phyloP scores from a whole-genome alignment of 2,888 invertebrate species.

The Luperina nickerlii region DNA sequence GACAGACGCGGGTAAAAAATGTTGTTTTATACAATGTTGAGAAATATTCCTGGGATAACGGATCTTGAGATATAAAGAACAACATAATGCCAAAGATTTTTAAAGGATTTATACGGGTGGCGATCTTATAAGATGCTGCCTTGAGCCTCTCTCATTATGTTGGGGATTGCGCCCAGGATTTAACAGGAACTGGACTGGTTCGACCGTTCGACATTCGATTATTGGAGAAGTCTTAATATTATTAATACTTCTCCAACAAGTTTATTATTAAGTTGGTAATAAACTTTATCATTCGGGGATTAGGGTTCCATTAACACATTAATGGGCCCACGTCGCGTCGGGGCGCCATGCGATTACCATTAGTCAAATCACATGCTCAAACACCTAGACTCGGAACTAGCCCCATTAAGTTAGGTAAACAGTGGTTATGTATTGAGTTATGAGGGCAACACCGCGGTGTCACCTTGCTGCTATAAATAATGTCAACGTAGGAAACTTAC shows the following conservation, averaged over 20 bases:
- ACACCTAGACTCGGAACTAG: slow-evolving; percentile 23
- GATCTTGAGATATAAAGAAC: slow-evolving; percentile 14
- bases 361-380: slow-evolving; percentile 4
- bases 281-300: neutral
- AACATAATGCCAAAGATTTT: slow-evolving; percentile 17
- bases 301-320: neutral
- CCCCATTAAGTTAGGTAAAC: slow-evolving; percentile 24
- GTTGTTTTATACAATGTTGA: slow-evolving; percentile 23
- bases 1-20: neutral
- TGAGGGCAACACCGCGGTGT: slow-evolving; percentile 56
- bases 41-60: slow-evolving; percentile 17
- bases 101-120: slow-evolving; percentile 22
- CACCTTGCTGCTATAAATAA: slow-evolving; percentile 62
- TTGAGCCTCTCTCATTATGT: slow-evolving; percentile 18
- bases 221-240: neutral
- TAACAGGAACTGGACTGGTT: neutral
- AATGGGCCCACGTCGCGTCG: neutral
- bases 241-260: too few species aligned
- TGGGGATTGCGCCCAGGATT: neutral
- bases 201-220: slow-evolving; percentile 1
- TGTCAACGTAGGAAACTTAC: slow-evolving; percentile 35
- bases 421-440: slow-evolving; percentile 34
- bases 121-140: slow-evolving; percentile 19
- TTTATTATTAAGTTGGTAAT: neutral
- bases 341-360: neutral